Evolutionary conservation across 2,888 invertebrate genomes (phyloP).

Genomic region (Petrolisthes cinctipes): DNA sequence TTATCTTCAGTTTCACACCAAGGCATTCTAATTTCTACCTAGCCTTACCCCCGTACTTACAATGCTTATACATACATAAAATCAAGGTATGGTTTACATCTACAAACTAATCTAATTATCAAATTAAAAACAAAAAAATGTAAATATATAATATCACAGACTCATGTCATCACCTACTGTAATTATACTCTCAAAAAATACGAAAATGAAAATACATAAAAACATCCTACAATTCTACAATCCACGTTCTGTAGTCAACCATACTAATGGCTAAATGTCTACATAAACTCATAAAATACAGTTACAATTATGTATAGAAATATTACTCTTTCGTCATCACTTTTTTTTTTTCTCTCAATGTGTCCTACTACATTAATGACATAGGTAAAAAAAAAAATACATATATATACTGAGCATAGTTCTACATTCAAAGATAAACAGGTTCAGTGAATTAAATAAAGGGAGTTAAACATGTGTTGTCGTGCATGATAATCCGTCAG

Average conservation of each 20-base stretch:
- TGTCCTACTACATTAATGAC: neutral
- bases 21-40: neutral
- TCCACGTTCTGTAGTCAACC: neutral
- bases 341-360: neutral
- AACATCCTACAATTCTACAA: slow-evolving; percentile 1
- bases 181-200: slow-evolving; percentile 1
- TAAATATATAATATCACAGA: neutral
- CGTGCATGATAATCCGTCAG: slow-evolving; percentile 39
- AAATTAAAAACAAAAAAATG: slow-evolving; percentile 5
- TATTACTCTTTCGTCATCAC: neutral
- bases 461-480: slow-evolving; percentile 15
- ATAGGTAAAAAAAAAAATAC: slow-evolving; percentile 22
- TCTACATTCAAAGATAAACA: slow-evolving; percentile 34
- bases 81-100: neutral
- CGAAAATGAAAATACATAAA: neutral
- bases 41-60: slow-evolving; percentile 12
- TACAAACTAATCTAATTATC: slow-evolving; percentile 6
- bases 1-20: slow-evolving; percentile 9
- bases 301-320: neutral
- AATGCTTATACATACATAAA: neutral
- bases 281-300: neutral
- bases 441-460: slow-evolving; percentile 4
- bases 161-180: neutral
- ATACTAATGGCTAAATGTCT: neutral
- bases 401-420: neutral